phyloP scores from a whole-genome alignment of 1,140 invertebrate genomes.

The Uloborus diversus region DNA sequence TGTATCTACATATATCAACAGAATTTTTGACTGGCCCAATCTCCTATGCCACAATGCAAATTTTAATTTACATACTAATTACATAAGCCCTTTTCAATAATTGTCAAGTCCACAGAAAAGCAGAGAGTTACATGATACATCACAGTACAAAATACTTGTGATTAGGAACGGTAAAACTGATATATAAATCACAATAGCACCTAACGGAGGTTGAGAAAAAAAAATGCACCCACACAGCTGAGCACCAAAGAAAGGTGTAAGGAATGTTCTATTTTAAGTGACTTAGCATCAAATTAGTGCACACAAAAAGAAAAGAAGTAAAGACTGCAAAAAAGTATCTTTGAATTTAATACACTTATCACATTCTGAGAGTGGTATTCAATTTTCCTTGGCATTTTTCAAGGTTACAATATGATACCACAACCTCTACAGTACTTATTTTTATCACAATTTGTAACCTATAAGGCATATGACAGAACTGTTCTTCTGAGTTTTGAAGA shows the following conservation, averaged over 20 bases:
- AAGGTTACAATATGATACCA: constrained; percentile 54
- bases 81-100: constrained; percentile 45
- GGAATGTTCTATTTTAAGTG: constrained; percentile 56
- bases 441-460: constrained; percentile 51
- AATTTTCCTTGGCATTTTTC: constrained; percentile 48
- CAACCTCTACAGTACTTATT: constrained; percentile 51
- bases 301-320: not conserved
- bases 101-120: constrained; percentile 45
- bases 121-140: constrained; percentile 52
- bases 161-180: constrained; percentile 57
- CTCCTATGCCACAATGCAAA: constrained; percentile 54
- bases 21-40: constrained; percentile 19
- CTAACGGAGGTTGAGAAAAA: constrained; percentile 53
- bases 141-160: constrained; percentile 57
- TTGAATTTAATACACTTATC: constrained; percentile 55
- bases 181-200: constrained; percentile 57
- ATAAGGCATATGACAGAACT: constrained; percentile 53
- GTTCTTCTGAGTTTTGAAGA: constrained; percentile 38
- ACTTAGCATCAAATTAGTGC: constrained; percentile 18
- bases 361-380: constrained; percentile 47
- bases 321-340: constrained; percentile 25
- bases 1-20: not conserved
- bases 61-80: constrained; percentile 54
- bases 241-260: constrained; percentile 50
- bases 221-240: constrained; percentile 38